Evolutionary conservation across 2,888 invertebrate species (phyloP).

Genomic region (Labia minor): DNA sequence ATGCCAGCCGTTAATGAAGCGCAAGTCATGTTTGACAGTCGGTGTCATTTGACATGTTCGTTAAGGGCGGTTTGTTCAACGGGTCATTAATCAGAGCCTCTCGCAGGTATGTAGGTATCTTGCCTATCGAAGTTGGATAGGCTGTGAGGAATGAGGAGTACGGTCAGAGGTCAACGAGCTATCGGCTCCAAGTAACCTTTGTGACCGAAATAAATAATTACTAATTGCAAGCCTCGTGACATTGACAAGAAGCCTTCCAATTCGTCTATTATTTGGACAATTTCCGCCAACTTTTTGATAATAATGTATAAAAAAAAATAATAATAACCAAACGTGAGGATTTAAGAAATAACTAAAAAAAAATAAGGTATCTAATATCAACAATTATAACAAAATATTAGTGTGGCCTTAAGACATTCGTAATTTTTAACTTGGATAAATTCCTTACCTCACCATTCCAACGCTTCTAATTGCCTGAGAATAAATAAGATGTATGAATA

Average conservation of each 20-base stretch:
- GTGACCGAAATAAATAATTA: neutral
- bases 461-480: no score
- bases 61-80: slow-evolving; percentile 7
- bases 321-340: no score
- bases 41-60: slow-evolving; percentile 13
- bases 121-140: no score
- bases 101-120: slow-evolving; percentile 2
- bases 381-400: no score
- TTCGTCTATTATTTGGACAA: neutral
- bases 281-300: no score
- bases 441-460: no score
- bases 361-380: no score
- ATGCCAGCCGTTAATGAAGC: neutral
- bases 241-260: neutral
- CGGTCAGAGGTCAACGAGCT: slow-evolving; percentile 7
- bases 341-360: no score
- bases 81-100: slow-evolving; percentile 7
- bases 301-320: no score
- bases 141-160: neutral
- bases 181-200: slow-evolving; percentile 13
- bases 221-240: slow-evolving; percentile 1
- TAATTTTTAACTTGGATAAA: no score
- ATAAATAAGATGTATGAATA: no score
- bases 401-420: no score
- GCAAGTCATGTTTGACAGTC: slow-evolving; percentile 1